A percentile compares a stretch with the other conserved stretches of the same genome.
Conservation (phyloP, 2,888 invertebrate species). For the Stramonita haemastoma region DNA sequence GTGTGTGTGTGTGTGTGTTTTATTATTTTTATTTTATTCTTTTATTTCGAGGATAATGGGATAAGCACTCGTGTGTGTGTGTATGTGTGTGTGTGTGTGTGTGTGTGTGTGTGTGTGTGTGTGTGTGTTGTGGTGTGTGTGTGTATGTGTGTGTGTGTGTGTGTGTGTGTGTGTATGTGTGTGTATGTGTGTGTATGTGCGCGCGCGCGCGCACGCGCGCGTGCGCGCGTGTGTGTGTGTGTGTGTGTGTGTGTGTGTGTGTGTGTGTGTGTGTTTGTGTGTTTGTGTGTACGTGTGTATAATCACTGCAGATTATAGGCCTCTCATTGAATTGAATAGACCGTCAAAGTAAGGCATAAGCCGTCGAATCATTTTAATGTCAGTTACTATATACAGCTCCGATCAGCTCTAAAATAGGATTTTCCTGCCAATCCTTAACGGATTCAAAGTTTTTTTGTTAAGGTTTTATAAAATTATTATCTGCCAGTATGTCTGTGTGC, state of each 20-base stretch:
- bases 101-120: neutral
- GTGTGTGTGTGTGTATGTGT: neutral
- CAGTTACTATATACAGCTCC: too few species aligned
- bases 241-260: neutral
- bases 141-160: neutral
- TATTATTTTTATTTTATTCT: too few species aligned
- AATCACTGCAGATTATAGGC: neutral
- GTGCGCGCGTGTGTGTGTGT: neutral
- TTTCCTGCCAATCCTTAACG: too few species aligned
- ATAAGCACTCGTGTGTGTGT: too few species aligned
- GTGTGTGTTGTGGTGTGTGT: neutral
- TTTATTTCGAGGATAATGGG: neutral
- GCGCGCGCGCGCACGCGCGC: too few species aligned
- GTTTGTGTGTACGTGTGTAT: neutral
- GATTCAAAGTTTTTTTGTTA: too few species aligned
- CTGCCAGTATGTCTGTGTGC: too few species aligned
- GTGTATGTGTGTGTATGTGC: neutral
- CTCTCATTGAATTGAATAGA: too few species aligned
- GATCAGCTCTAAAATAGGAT: too few species aligned
- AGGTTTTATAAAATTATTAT: too few species aligned
- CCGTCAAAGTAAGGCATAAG: too few species aligned
- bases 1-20: neutral
- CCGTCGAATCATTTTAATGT: too few species aligned
- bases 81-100: constrained; percentile 16
- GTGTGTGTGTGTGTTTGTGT: neutral